Evolutionary conservation across 92 coral and sea anemone species (phyloP), one percentile per base, ranked within the genome.

Genomic region (Epizoanthus fatuus): DNA sequence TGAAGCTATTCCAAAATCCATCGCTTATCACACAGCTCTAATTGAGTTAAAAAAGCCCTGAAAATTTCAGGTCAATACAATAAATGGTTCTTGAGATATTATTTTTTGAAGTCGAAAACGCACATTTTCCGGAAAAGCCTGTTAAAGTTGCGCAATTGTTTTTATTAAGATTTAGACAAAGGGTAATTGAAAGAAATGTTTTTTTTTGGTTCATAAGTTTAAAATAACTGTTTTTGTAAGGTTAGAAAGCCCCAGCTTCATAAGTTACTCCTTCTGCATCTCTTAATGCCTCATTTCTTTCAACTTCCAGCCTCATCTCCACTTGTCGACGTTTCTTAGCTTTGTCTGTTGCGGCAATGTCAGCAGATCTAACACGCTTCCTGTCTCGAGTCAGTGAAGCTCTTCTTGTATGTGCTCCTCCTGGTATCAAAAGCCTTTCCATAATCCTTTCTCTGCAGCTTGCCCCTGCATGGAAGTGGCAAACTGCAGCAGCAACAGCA

Each of bases 371-470:
- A 4, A 59, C 32, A 5, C 64, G 7, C 10, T 17, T 59, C 7
- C 64, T 5, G 32, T 56, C 62, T 56, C 19, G 3, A 15, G 5
- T 15, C 5, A 56, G 5, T 77, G 69, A 77, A n/a, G 70, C 68
- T 45, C 44, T 42, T 40, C 19, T 55, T n/a, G 83, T 77, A 57
- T 56, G 42, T 77, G 37, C 42, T 52, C 83, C 52, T 1, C 52
- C 52, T 6, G 86, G 86, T 53, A 89, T 79, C 8, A 52, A 51
- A 53, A 86, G 91, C 20, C 79, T 90, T 9, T 86, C 52, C 87
- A 58, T 77, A 25, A 77, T 45, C 51, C 70, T 77, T 35, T 56
- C 17, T 35, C 70, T 77, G 4, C 68, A 53, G 29, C 68, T 29
- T 22, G 83, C 83, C 51, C 82, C 82, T 56, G 68, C 42, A 32